These are phyloP conservation scores for Nothocercus julius DNA, from an alignment of 2,113 vertebrate species.

Conservation along the genomic window DNA sequence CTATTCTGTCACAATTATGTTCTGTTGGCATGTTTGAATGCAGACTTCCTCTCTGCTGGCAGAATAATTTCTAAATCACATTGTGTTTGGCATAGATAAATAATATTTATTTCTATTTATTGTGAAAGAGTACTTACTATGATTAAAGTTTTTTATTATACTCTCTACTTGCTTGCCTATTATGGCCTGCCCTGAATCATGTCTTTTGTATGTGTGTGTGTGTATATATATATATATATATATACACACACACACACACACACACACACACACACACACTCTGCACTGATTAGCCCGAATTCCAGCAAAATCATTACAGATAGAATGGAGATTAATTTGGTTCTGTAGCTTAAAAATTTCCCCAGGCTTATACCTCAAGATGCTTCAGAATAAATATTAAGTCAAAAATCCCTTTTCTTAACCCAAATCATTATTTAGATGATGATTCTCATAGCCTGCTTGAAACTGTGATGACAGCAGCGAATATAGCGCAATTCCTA, in stretches of 20 bases:
- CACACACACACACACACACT: not conserved
- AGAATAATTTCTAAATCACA: not conserved
- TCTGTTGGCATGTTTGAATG: not conserved
- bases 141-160: not conserved
- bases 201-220: not conserved
- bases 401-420: not conserved
- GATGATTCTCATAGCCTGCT: not conserved
- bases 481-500: not conserved
- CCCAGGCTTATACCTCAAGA: not conserved
- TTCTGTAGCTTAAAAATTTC: not conserved
- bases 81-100: not conserved
- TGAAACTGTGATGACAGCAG: not conserved
- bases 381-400: not conserved
- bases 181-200: not conserved
- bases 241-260: not conserved
- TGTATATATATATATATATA: no score
- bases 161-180: not conserved
- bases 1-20: not conserved
- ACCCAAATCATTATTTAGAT: not conserved
- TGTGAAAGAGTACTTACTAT: not conserved
- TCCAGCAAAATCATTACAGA: not conserved
- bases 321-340: not conserved
- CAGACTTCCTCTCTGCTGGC: not conserved
- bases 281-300: not conserved
- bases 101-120: conserved; percentile 57